These are phyloP conservation scores for Haemorhous mexicanus DNA, from an alignment of 2,113 vertebrate genomes.

Conservation along the genomic window DNA sequence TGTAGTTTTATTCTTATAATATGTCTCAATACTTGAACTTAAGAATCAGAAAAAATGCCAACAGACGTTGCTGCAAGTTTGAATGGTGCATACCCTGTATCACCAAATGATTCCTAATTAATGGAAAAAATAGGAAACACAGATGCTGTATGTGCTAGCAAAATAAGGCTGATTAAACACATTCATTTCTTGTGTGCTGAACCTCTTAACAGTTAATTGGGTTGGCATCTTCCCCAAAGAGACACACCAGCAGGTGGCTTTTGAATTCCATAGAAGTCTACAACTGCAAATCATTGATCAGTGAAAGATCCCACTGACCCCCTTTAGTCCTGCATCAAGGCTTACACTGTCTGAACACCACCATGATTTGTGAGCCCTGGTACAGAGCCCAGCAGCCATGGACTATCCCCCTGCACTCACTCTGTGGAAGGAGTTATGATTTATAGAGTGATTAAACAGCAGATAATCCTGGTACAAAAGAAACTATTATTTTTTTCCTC, in stretches of 20 bases:
- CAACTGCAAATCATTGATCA: conserved; percentile 10
- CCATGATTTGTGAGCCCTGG: background rate
- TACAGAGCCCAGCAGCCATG: background rate
- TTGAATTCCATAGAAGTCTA: background rate
- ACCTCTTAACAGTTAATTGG: conserved; percentile 22
- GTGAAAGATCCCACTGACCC: background rate
- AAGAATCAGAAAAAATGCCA: background rate
- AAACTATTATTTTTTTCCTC: background rate
- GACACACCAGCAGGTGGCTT: background rate
- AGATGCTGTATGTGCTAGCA: background rate
- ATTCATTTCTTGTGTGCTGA: background rate
- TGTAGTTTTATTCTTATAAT: background rate
- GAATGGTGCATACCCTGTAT: background rate
- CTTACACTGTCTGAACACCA: background rate
- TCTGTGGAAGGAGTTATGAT: background rate
- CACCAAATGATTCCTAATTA: background rate
- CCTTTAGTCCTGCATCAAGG: background rate
- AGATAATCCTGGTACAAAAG: background rate
- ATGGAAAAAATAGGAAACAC: conserved; percentile 24
- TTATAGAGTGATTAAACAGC: background rate
- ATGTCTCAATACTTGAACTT: background rate
- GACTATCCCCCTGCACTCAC: background rate
- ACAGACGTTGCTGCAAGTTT: background rate
- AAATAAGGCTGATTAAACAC: conserved; percentile 5
- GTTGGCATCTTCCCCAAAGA: conserved; percentile 15